phyloP scores from a whole-genome alignment of 1,140 invertebrate species.

The Rhopalosiphum padi region DNA sequence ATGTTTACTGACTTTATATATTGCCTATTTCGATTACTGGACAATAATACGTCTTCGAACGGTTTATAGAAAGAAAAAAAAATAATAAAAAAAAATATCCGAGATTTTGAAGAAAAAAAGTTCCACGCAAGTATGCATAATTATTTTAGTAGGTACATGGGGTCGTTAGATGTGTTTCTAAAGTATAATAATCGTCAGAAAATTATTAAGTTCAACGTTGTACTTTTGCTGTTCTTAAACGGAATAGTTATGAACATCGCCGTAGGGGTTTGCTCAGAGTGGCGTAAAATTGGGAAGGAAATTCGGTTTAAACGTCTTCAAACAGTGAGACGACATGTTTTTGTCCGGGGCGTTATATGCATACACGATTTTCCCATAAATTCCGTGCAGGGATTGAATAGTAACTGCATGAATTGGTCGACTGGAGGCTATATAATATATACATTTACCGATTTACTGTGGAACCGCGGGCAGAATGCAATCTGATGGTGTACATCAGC shows the following conservation, averaged over 20 bases:
- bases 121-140: not conserved
- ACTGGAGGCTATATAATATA: slow-evolving; percentile 8
- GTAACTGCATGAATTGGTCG: slow-evolving; percentile 35
- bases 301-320: slow-evolving; percentile 22
- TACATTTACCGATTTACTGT: not conserved
- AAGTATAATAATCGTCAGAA: not conserved
- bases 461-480: not conserved
- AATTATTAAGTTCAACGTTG: not conserved
- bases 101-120: not conserved
- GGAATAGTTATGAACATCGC: slow-evolving; percentile 25
- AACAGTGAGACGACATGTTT: slow-evolving; percentile 37
- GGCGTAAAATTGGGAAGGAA: slow-evolving; percentile 44
- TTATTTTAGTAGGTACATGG: not conserved
- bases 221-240: not conserved
- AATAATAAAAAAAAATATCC: not conserved
- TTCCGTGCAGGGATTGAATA: not conserved
- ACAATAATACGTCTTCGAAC: not conserved
- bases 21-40: slow-evolving; percentile 8
- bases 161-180: not conserved
- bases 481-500: not conserved
- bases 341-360: slow-evolving; percentile 29
- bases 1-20: slow-evolving; percentile 31
- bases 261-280: not conserved
- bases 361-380: slow-evolving; percentile 44
- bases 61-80: not conserved